Percentiles rank a stretch among this genome's conserved stretches.
phyloP scores from a whole-genome alignment of 35 echinoderm and acorn worm genomes.

The Apostichopus japonicus region DNA sequence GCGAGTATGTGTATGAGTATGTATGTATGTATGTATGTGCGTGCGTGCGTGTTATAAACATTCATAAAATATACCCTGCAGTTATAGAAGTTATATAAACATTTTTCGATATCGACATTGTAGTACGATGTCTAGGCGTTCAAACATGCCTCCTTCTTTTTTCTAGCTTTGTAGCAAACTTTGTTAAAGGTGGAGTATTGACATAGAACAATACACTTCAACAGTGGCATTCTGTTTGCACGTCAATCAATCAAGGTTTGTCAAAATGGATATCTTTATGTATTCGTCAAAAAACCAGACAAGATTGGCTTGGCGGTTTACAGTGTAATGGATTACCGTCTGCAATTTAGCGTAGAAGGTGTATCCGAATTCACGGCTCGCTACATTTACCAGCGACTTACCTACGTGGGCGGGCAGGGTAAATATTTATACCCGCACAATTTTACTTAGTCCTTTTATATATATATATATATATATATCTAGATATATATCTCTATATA shows the following conservation, averaged over 20 bases:
- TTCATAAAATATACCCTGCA: too few relatives aligned
- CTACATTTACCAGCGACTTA: slow-evolving; percentile 44
- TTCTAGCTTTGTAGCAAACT: slow-evolving; percentile 35
- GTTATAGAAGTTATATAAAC: not conserved
- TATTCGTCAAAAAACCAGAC: slow-evolving; percentile 28
- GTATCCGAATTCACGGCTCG: slow-evolving; percentile 44
- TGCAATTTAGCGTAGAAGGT: slow-evolving; percentile 26
- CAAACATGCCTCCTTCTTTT: not conserved
- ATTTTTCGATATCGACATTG: not conserved
- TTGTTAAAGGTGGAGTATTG: slow-evolving; percentile 24
- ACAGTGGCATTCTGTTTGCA: slow-evolving; percentile 47
- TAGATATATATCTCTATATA: too few relatives aligned
- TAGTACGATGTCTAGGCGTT: not conserved
- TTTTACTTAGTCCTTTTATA: not conserved
- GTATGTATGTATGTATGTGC: too few relatives aligned
- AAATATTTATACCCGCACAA: slow-evolving; percentile 29
- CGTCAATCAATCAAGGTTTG: slow-evolving; percentile 22
- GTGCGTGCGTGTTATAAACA: too few relatives aligned
- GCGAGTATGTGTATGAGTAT: too few relatives aligned
- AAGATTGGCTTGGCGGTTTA: not conserved
- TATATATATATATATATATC: too few relatives aligned
- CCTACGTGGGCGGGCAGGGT: slow-evolving; percentile 47
- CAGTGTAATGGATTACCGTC: slow-evolving; percentile 12
- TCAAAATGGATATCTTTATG: slow-evolving; percentile 48
- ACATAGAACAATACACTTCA: slow-evolving; percentile 45